Evolutionary conservation across 2,113 vertebrate species (phyloP).

Genomic region (Ondatra zibethicus): DNA sequence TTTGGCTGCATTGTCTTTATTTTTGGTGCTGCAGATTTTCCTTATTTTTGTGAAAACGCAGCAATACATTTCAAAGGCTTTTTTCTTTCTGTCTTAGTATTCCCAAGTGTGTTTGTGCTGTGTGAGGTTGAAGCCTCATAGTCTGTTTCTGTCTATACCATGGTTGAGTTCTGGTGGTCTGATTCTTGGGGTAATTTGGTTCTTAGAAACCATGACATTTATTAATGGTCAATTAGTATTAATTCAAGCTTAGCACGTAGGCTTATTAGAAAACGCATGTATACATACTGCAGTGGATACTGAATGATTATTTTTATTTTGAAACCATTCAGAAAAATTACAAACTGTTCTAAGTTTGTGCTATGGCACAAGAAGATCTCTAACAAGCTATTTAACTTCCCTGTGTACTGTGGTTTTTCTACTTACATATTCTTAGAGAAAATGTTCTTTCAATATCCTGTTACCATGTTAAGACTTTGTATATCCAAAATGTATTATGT

Average conservation of each 20-base stretch:
- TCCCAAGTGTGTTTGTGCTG: not conserved
- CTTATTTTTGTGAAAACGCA: not conserved
- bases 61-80: not conserved
- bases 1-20: not conserved
- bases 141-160: not conserved
- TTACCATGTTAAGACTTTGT: not conserved
- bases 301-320: not conserved
- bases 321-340: not conserved
- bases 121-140: not conserved
- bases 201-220: not conserved
- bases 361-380: not conserved
- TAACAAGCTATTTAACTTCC: not conserved
- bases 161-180: not conserved
- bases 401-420: not conserved
- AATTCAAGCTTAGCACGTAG: not conserved
- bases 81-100: not conserved
- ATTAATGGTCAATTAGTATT: not conserved
- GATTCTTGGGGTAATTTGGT: slow-evolving; percentile 13
- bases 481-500: not conserved
- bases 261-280: not conserved
- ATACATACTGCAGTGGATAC: not conserved
- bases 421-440: not conserved
- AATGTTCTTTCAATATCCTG: not conserved
- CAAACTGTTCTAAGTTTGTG: not conserved
- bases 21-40: not conserved